Evolutionary conservation across 2,113 vertebrate species (phyloP), one percentile per base, ranked within the genome.

Genomic region (Psittacara wagleri): DNA sequence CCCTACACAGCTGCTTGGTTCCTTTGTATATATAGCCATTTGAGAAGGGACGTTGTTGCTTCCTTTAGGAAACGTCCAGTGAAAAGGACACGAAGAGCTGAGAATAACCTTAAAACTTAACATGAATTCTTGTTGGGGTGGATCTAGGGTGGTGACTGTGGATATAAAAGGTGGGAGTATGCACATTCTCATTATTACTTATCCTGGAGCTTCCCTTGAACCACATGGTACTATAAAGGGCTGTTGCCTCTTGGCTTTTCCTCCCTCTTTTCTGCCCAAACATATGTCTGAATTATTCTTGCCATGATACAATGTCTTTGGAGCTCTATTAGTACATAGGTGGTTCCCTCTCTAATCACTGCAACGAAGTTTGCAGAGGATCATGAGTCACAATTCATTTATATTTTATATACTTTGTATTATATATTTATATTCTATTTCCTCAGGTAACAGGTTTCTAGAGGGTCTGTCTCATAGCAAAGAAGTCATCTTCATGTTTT

Each of bases 181-280:
- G 8, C 31, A 18, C 11, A 3, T 90, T 82, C n/a, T 70, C n/a
- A 39, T 9, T 59, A 2, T 52, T 63, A 22, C 11, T 81, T 41
- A 11, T 39, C 23, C 2, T 39, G 39, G 22, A 75, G 28, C 37
- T 89, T 88, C n/a, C 37, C 69, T 72, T 82, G 70, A 54, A 43
- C 15, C 37, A 22, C 0, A 0, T 28, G 16, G 9, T 77, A 27
- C 43, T 70, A 1, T 4, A 29, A 70, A 64, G 33, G 20, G 35
- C 20, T 85, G 2, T 29, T n/a, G 23, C 17, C 29, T 68, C 46
- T 84, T 84, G 41, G 17, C 23, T 85, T 91, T 67, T 13, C 11
- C 19, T 37, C 18, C 1, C 0, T 39, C n/a, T 27, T 66, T 44
- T 51, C 35, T 81, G 33, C n/a, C 28, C 48, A 39, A 37, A 62